phyloP scores from a whole-genome alignment of 1,140 invertebrate species.

The Leptestheria dahalacensis region DNA sequence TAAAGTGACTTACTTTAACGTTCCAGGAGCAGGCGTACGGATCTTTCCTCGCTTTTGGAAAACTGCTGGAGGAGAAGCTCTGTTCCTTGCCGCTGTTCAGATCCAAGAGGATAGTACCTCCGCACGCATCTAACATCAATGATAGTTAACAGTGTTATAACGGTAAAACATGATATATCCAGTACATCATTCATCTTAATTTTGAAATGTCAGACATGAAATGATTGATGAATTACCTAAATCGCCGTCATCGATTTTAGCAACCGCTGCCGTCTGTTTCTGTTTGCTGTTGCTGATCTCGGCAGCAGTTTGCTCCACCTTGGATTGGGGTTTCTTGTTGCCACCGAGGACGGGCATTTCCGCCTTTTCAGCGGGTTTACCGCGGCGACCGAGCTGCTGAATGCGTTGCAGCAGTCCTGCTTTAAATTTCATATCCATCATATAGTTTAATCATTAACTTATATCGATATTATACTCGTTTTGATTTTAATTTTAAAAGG shows the following conservation, averaged over 20 bases:
- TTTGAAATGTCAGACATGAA: too few species aligned
- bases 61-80: constrained; percentile 8
- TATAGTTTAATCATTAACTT: not conserved
- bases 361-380: not conserved
- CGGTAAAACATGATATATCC: too few species aligned
- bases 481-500: too few species aligned
- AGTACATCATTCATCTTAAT: too few species aligned
- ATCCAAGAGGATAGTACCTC: constrained; percentile 11
- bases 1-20: constrained; percentile 8
- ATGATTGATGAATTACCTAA: too few species aligned
- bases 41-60: not conserved
- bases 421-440: not conserved
- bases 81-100: not conserved
- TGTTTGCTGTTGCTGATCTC: too few species aligned
- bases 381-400: not conserved
- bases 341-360: not conserved
- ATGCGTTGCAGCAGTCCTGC: not conserved
- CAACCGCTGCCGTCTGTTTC: too few species aligned
- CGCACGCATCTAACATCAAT: constrained; percentile 12
- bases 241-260: too few species aligned
- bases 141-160: too few species aligned
- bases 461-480: too few species aligned
- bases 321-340: not conserved
- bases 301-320: too few species aligned
- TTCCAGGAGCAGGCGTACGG: constrained; percentile 13